Conservation (phyloP, 2,797 vertebrate genomes). For the Anableps anableps region DNA sequence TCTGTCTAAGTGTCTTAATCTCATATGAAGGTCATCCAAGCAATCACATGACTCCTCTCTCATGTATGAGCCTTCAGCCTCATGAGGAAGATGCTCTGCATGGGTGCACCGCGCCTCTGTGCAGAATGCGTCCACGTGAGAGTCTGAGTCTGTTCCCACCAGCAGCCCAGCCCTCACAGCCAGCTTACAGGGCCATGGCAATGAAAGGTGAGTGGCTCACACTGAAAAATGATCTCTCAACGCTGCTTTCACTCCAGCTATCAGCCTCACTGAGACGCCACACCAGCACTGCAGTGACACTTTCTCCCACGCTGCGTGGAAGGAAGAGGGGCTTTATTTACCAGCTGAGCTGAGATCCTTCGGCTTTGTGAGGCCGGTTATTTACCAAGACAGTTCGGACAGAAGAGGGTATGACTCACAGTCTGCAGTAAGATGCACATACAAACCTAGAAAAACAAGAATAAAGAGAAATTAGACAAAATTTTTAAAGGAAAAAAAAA, state of each 20-base stretch:
- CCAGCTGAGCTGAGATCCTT: conserved; percentile 65
- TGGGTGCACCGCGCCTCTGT: conserved; percentile 20
- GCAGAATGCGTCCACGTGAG: conserved; percentile 32
- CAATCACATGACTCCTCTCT: conserved; percentile 45
- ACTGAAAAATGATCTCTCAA: conserved; percentile 79
- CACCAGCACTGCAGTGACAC: conserved; percentile 48
- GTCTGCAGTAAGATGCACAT: conserved; percentile 76
- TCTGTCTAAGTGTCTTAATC: conserved; percentile 42
- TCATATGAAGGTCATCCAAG: conserved; percentile 45
- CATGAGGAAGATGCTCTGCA: conserved; percentile 42
- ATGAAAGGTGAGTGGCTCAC: conserved; percentile 71
- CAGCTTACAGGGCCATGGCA: conserved; percentile 65
- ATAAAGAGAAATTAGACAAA: conserved; percentile 42
- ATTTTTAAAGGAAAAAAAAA: conserved; percentile 15
- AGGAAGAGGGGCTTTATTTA: conserved; percentile 66
- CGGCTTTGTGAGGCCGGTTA: conserved; percentile 53
- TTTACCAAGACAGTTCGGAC: conserved; percentile 65
- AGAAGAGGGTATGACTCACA: conserved; percentile 64
- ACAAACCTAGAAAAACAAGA: conserved; percentile 22
- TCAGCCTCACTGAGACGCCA: conserved; percentile 61
- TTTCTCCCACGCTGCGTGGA: conserved; percentile 67
- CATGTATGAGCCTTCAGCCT: conserved; percentile 36
- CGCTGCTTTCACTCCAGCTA: conserved; percentile 68
- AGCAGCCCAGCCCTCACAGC: conserved; percentile 49
- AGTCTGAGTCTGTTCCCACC: conserved; percentile 51